Conservation (phyloP, 2,113 vertebrate species). For the Amphiprion ocellaris region DNA sequence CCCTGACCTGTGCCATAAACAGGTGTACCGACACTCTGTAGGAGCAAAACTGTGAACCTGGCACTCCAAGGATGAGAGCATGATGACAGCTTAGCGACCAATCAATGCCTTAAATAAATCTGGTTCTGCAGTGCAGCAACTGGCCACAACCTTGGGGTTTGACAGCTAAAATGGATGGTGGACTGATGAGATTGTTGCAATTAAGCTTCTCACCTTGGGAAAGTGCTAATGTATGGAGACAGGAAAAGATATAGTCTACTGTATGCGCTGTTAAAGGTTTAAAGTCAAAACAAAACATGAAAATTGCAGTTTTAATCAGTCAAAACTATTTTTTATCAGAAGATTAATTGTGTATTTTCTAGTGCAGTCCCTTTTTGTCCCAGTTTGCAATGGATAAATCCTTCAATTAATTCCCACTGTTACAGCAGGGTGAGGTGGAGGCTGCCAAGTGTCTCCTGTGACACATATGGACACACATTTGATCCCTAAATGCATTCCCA, state of each 20-base stretch:
- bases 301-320: background rate
- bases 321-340: background rate
- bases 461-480: constrained; percentile 31
- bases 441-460: constrained; percentile 3
- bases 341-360: background rate
- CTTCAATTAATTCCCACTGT: background rate
- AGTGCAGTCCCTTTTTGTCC: background rate
- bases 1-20: constrained; percentile 72
- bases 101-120: constrained; percentile 47
- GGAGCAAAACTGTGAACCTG: constrained; percentile 59
- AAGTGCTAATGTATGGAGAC: background rate
- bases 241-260: background rate
- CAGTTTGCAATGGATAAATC: background rate
- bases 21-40: constrained; percentile 42
- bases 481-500: background rate
- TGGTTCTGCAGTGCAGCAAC: background rate
- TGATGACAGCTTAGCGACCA: constrained; percentile 57
- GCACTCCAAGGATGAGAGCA: constrained; percentile 36
- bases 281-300: background rate
- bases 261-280: background rate
- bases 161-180: constrained; percentile 24
- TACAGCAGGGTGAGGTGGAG: background rate
- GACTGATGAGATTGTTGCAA: constrained; percentile 23
- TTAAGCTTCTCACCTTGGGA: constrained; percentile 37
- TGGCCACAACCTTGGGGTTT: constrained; percentile 32